phyloP scores from a whole-genome alignment of 35 echinoderm and acorn worm genomes.

The Amphiura filiformis region DNA sequence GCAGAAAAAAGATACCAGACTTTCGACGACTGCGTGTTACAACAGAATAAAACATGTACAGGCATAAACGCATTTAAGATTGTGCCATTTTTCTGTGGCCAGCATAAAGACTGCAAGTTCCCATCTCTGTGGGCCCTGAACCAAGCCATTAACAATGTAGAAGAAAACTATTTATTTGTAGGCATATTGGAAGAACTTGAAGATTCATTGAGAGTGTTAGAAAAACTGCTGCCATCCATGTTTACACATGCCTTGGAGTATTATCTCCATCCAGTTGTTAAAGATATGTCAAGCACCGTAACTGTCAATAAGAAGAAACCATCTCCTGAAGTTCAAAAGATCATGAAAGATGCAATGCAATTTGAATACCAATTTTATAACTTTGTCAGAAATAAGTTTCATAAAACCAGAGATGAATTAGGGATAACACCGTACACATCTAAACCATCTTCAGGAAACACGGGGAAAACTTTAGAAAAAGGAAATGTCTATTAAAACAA shows the following conservation, averaged over 20 bases:
- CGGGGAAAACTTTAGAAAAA: no score
- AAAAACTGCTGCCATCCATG: slow-evolving; percentile 59
- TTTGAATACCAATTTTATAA: slow-evolving; percentile 54
- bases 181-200: slow-evolving; percentile 84
- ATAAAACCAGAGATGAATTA: neutral
- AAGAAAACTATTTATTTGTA: slow-evolving; percentile 63
- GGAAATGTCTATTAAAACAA: no score
- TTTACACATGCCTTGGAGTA: slow-evolving; percentile 55
- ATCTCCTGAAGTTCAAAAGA: neutral
- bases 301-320: slow-evolving; percentile 39
- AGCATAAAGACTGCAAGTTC: slow-evolving; percentile 18
- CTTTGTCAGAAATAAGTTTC: slow-evolving; percentile 16
- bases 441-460: no score
- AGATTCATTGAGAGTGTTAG: slow-evolving; percentile 55
- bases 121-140: slow-evolving; percentile 51
- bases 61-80: neutral
- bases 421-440: neutral
- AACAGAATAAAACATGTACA: neutral
- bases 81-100: neutral
- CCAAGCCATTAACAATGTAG: slow-evolving; percentile 70
- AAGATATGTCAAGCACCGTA: no score
- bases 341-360: slow-evolving; percentile 20
- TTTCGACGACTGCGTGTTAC: no score
- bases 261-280: slow-evolving; percentile 19
- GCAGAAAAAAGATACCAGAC: slow-evolving; percentile 35